Percentiles rank a stretch among this genome's conserved stretches.
phyloP scores from a whole-genome alignment of 2,888 invertebrate species.

The Anticlea derivata region DNA sequence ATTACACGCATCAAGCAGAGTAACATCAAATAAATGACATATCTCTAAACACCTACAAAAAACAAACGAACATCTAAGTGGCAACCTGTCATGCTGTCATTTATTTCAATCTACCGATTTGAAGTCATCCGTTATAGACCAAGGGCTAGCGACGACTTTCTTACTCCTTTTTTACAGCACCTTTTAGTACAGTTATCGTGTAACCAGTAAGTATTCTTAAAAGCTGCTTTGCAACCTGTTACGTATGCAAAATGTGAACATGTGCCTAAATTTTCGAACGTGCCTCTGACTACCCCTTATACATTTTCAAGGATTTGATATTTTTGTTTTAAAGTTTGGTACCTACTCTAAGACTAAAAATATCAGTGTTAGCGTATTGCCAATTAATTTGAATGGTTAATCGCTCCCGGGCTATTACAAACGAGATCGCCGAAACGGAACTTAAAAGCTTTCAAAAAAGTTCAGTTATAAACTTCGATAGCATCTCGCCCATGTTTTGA shows the following conservation, averaged over 20 bases:
- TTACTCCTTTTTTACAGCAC: not conserved
- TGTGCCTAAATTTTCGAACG: no score
- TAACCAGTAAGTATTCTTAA: no score
- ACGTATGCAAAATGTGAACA: no score
- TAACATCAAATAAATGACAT: constrained; percentile 11
- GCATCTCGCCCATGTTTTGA: constrained; percentile 32
- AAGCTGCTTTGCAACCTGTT: no score
- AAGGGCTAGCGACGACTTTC: not conserved
- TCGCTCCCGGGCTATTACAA: constrained; percentile 31
- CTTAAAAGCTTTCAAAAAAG: constrained; percentile 40
- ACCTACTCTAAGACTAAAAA: no score
- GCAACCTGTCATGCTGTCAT: constrained; percentile 17
- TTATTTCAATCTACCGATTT: constrained; percentile 13
- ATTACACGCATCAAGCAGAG: constrained; percentile 1
- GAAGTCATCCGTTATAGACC: constrained; percentile 13
- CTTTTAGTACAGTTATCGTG: no score
- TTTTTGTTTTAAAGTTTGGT: no score
- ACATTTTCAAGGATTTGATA: no score
- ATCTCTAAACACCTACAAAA: constrained; percentile 15
- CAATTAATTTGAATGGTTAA: not conserved
- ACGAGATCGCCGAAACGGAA: constrained; percentile 37
- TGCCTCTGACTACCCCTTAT: no score
- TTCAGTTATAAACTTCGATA: constrained; percentile 43
- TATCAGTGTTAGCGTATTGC: no score
- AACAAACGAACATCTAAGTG: constrained; percentile 13